phyloP scores from a whole-genome alignment of 2,888 invertebrate species.

The Malthinus seriepunctatus region DNA sequence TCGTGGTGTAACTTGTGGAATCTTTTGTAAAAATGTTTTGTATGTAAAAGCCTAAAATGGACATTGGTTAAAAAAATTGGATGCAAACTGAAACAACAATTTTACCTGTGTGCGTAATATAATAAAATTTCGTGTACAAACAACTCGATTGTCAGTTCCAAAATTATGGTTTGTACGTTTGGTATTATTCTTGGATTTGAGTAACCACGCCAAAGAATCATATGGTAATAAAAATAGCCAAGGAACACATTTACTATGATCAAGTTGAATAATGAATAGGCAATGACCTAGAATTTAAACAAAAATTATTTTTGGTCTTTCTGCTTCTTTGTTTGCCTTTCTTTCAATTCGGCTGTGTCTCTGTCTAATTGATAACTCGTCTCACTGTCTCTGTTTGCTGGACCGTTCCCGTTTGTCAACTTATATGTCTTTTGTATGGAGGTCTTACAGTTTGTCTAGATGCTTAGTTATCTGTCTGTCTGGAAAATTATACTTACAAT shows the following conservation, averaged over 20 bases:
- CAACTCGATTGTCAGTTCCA: neutral
- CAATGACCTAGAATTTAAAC: too few species aligned
- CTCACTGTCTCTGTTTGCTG: too few species aligned
- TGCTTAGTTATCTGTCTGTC: too few species aligned
- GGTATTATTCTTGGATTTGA: neutral
- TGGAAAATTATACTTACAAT: too few species aligned
- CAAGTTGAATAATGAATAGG: neutral
- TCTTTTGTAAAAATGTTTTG: neutral
- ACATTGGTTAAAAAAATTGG: neutral
- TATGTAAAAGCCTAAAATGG: neutral
- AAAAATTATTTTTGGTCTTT: too few species aligned
- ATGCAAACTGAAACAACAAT: neutral
- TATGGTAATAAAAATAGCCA: neutral
- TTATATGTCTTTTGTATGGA: too few species aligned
- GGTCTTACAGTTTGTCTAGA: too few species aligned
- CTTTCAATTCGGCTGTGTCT: too few species aligned
- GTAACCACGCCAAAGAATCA: neutral
- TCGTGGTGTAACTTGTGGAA: neutral
- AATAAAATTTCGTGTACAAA: neutral
- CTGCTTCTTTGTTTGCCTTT: too few species aligned
- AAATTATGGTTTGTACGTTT: neutral
- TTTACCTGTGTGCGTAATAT: neutral
- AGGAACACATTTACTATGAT: neutral
- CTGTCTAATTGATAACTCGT: too few species aligned
- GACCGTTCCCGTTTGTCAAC: too few species aligned